A percentile compares a stretch with the other conserved stretches of the same genome.
phyloP scores from a whole-genome alignment of 2,113 vertebrate species.

The Thermophis baileyi region DNA sequence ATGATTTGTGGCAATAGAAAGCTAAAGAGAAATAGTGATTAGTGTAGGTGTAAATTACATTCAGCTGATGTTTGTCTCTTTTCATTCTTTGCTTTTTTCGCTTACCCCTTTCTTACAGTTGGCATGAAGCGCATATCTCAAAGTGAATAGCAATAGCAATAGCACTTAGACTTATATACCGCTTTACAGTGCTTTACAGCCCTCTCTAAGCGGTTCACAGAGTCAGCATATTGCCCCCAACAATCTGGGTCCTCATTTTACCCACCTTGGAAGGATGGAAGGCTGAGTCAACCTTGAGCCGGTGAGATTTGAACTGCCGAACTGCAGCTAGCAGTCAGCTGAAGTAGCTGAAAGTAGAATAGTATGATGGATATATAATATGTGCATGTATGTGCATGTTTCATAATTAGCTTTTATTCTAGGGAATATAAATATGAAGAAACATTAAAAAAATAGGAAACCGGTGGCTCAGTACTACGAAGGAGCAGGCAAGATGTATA shows the following conservation, averaged over 20 bases:
- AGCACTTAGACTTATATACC: too few species aligned
- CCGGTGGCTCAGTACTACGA: conserved; percentile 6
- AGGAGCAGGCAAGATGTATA: neutral
- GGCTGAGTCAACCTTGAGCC: too few species aligned
- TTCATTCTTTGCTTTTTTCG: neutral
- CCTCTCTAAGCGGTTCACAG: too few species aligned
- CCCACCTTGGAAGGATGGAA: too few species aligned
- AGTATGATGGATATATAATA: neutral
- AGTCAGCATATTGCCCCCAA: too few species aligned
- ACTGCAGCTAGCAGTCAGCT: too few species aligned
- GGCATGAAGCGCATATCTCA: neutral
- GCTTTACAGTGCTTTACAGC: too few species aligned
- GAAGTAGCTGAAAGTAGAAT: too few species aligned
- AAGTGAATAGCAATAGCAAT: too few species aligned
- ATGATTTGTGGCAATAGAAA: neutral
- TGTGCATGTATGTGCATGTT: conserved; percentile 16
- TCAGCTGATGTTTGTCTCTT: neutral
- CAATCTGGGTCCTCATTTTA: too few species aligned
- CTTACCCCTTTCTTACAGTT: neutral
- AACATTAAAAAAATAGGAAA: conserved; percentile 27
- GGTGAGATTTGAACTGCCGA: too few species aligned
- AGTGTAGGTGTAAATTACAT: neutral
- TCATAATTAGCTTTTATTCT: conserved; percentile 17
- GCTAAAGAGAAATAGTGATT: neutral
- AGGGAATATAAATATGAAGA: conserved; percentile 23